Evolutionary conservation across 1,140 invertebrate species (phyloP).

Genomic region (Pogonomyrmex barbatus): DNA sequence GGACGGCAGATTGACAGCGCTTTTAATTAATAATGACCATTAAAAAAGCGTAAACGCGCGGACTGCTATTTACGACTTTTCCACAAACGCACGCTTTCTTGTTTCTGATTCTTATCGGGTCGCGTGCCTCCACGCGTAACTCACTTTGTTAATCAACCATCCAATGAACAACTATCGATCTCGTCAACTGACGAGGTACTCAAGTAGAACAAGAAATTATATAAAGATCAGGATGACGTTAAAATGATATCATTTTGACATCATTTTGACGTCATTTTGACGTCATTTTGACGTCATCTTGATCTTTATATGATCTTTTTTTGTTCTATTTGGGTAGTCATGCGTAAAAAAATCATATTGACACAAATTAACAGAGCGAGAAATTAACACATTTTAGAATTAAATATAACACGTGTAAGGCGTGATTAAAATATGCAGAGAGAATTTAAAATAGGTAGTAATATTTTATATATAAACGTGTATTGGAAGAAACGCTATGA

Average conservation of each 20-base stretch:
- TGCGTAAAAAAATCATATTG: background rate
- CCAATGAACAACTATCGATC: background rate
- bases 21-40: constrained; percentile 61
- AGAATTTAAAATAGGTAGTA: background rate
- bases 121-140: background rate
- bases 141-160: constrained; percentile 5
- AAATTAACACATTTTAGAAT: background rate
- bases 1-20: constrained; percentile 40
- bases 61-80: background rate
- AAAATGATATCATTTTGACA: no score
- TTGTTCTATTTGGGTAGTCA: background rate
- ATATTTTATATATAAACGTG: background rate
- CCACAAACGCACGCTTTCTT: background rate
- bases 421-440: background rate
- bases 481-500: background rate
- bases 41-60: constrained; percentile 19
- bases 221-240: no score
- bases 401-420: background rate
- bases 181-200: background rate
- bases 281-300: no score
- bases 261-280: no score
- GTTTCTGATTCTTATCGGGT: constrained; percentile 43
- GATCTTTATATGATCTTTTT: no score
- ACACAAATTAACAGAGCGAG: background rate
- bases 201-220: no score